A percentile compares a stretch with the other conserved stretches of the same genome.
phyloP scores from a whole-genome alignment of 1,140 invertebrate species.

The Oppia nitens region DNA sequence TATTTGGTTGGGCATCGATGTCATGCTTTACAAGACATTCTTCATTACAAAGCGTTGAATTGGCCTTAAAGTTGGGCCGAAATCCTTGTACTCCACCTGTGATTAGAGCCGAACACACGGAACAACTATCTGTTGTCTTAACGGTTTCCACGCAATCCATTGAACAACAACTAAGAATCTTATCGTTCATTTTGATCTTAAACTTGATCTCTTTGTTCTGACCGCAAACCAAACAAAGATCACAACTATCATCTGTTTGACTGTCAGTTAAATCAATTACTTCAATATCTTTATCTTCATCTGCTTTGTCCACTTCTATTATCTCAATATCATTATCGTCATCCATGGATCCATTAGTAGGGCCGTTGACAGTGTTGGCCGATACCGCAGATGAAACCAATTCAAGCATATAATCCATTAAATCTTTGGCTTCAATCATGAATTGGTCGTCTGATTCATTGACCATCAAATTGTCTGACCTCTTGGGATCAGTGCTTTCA shows the following conservation, averaged over 20 bases:
- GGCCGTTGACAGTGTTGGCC: neutral
- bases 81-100: neutral
- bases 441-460: neutral
- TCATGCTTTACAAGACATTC: conserved; percentile 3
- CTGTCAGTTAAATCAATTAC: no score
- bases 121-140: conserved; percentile 23
- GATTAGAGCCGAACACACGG: neutral
- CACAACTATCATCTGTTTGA: neutral
- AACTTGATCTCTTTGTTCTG: conserved; percentile 31
- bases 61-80: conserved; percentile 2
- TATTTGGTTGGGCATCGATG: conserved; percentile 12
- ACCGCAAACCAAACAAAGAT: conserved; percentile 15
- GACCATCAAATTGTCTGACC: neutral
- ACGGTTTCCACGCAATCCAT: conserved; percentile 24
- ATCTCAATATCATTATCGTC: neutral
- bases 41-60: conserved; percentile 1
- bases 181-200: conserved; percentile 31
- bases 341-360: neutral
- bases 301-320: neutral
- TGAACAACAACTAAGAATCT: conserved; percentile 28
- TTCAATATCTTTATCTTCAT: neutral
- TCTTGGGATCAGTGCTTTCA: no score
- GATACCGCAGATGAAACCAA: conserved; percentile 2
- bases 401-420: conserved; percentile 4
- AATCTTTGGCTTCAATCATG: neutral